A percentile compares a stretch with the other conserved stretches of the same genome.
These are phyloP conservation scores for Latheticus oryzae DNA, from an alignment of 2,888 invertebrate species.

Conservation along the genomic window DNA sequence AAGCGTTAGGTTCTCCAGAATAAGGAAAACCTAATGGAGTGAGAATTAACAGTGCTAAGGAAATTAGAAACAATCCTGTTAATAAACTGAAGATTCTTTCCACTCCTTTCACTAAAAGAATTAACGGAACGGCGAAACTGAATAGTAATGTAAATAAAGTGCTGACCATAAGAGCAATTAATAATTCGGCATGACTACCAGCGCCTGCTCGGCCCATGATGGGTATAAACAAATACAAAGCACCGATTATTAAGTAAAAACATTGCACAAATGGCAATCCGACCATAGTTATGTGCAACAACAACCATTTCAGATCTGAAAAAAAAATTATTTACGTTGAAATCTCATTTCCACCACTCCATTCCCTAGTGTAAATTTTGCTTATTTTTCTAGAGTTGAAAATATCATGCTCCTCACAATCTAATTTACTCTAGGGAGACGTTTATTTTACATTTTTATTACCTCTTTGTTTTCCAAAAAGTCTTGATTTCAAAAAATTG, in stretches of 20 bases:
- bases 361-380: too few relatives aligned
- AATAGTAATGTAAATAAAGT: constrained; percentile 65
- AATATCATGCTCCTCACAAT: too few relatives aligned
- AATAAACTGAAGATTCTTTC: constrained; percentile 68
- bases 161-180: constrained; percentile 69
- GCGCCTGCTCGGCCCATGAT: constrained; percentile 83
- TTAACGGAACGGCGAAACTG: constrained; percentile 66
- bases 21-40: constrained; percentile 83
- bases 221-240: constrained; percentile 81
- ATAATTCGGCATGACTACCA: constrained; percentile 77
- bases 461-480: constrained; percentile 67
- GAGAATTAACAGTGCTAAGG: constrained; percentile 70
- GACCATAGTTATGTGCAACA: constrained; percentile 69
- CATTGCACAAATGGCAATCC: constrained; percentile 75
- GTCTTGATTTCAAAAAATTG: constrained; percentile 67
- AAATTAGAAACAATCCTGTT: constrained; percentile 68
- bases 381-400: too few relatives aligned
- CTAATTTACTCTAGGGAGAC: too few relatives aligned
- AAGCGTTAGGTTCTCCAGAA: constrained; percentile 71
- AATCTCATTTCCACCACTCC: neutral
- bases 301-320: constrained; percentile 68
- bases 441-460: too few relatives aligned
- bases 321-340: constrained; percentile 9
- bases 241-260: constrained; percentile 77
- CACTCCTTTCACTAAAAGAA: constrained; percentile 66